Percentiles rank a stretch among this genome's conserved stretches.
Conservation (phyloP, 2,797 vertebrate genomes). For the Pangasius macronema region DNA sequence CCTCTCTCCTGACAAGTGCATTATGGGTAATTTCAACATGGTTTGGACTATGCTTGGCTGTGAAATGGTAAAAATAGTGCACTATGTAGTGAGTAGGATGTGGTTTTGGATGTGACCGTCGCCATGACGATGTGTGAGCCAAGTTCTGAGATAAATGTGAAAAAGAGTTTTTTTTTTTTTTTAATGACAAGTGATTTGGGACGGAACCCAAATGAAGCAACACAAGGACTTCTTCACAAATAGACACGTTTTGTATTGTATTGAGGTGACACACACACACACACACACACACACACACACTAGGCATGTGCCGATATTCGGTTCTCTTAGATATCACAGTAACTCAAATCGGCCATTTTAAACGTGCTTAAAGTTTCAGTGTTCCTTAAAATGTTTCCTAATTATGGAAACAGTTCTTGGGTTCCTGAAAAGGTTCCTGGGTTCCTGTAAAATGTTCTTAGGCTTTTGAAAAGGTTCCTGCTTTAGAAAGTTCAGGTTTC, state of each 20-base stretch:
- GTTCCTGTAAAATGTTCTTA: not conserved
- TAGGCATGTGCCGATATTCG: not conserved
- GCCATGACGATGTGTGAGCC: not conserved
- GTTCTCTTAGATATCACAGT: not conserved
- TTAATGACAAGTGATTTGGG: not conserved
- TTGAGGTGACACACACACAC: slow-evolving; percentile 15
- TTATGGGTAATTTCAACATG: slow-evolving; percentile 23
- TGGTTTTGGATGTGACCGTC: slow-evolving; percentile 11
- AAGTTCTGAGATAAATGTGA: not conserved
- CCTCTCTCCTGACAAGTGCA: slow-evolving; percentile 1
- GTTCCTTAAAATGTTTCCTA: not conserved
- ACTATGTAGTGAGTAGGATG: slow-evolving; percentile 20
- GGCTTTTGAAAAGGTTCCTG: not conserved
- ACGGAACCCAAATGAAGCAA: not conserved
- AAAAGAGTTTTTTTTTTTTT: not conserved
- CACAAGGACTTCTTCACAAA: not conserved
- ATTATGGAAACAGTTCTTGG: no score
- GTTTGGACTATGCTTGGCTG: not conserved
- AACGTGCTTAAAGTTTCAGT: not conserved
- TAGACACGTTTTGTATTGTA: not conserved
- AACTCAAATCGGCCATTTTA: not conserved
- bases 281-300: slow-evolving; percentile 20
- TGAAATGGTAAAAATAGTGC: slow-evolving; percentile 1
- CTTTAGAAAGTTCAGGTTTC: not conserved
- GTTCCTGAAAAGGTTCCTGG: not conserved